A percentile compares a stretch with the other conserved stretches of the same genome.
These are phyloP conservation scores for Proterorhinus semilunaris DNA, from an alignment of 2,113 vertebrate genomes.

Conservation along the genomic window DNA sequence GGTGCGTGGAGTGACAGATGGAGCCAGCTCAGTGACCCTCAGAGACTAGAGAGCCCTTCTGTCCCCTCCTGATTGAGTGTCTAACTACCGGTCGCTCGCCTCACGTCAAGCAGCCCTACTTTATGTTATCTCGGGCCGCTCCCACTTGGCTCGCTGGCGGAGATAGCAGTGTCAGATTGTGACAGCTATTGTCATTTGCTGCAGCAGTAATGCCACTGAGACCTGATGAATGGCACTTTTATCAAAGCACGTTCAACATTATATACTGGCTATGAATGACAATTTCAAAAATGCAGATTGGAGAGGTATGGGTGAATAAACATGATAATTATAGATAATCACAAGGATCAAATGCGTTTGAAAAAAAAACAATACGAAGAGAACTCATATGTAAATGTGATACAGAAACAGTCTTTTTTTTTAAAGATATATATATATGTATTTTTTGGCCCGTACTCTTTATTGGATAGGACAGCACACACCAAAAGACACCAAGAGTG, in stretches of 20 bases:
- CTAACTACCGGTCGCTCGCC: constrained; percentile 66
- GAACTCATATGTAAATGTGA: no score
- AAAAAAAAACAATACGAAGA: background rate
- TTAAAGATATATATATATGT: no score
- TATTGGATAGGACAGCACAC: no score
- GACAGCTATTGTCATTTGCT: constrained; percentile 71
- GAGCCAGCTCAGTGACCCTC: constrained; percentile 65
- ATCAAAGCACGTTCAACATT: constrained; percentile 45
- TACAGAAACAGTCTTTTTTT: no score
- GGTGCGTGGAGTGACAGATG: constrained; percentile 66
- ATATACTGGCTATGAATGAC: constrained; percentile 45
- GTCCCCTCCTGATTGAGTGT: constrained; percentile 71
- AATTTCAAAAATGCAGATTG: constrained; percentile 34
- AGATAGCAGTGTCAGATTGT: constrained; percentile 60
- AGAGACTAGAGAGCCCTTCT: constrained; percentile 66
- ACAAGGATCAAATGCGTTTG: background rate
- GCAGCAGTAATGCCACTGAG: constrained; percentile 49
- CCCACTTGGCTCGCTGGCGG: constrained; percentile 62
- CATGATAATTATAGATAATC: constrained; percentile 11
- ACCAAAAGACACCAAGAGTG: no score
- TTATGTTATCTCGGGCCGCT: constrained; percentile 65
- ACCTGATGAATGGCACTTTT: constrained; percentile 62
- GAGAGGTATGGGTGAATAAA: constrained; percentile 10
- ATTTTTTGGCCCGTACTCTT: no score
- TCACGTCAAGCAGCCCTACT: constrained; percentile 64